Evolutionary conservation across 2,888 invertebrate genomes (phyloP), one percentile per base, ranked within the genome.

Genomic region (Chrysolina americana): DNA sequence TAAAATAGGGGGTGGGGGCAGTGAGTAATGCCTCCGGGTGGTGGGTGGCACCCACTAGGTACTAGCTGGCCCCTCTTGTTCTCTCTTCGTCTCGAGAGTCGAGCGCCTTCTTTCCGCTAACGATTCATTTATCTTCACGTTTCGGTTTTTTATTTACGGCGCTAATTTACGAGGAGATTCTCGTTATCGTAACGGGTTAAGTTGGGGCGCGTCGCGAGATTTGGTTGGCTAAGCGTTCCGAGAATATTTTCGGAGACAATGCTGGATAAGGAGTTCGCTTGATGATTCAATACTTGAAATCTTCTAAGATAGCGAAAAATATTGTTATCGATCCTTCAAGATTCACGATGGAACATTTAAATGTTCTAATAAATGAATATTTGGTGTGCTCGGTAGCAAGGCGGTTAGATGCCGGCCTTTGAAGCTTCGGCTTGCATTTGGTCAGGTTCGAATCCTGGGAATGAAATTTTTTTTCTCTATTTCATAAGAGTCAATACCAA

Each of bases 121-220:
- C 83, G 81, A 78, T 82, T 83, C 80, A 83, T 83, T 81, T 82
- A 83, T 82, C 81, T 82, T 77, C 78, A 78, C 80, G 78, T 79
- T 80, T 78, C 78, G 41, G 73, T 70, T 73, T 81, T 81, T 81
- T 77, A 80, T 81, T 81, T 80, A 81, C 79, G 76, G 78, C 73
- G 53, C 72, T 71, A 79, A 78, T 80, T 79, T 78, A 77, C 79
- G 71, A 68, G 53, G 68, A 53, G 41, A 68, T 68, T 17, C 41
- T 68, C 41, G 23, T 68, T 41, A 53, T 36, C 68, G 59, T 59
- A 59, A 59, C 59, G 28, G 28, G 15, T 59, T 59, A 36, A 59
- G 59, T 59, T 17, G 28, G 17, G 59, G 6, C 0, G n/a, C 15
- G 23, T 28, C 23, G n/a, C 53, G 56, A 19, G 19, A 41, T 68